A percentile compares a stretch with the other conserved stretches of the same genome.
phyloP scores from a whole-genome alignment of 2,113 vertebrate species.

The Trogon melanurus region DNA sequence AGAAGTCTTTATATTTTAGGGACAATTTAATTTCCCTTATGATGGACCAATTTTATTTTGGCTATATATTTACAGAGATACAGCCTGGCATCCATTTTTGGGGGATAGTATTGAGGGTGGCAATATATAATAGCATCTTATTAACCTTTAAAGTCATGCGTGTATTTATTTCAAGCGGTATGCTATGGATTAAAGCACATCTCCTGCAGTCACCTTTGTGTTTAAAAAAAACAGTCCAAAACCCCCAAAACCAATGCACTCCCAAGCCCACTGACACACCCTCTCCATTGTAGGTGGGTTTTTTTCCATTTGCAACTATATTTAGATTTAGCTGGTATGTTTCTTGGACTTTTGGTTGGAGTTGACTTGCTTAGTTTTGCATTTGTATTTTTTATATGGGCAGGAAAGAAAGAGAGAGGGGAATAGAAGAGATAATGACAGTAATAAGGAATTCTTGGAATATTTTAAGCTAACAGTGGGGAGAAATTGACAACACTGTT shows the following conservation, averaged over 20 bases:
- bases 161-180: neutral
- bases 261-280: accelerated
- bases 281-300: neutral
- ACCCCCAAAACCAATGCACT: accelerated
- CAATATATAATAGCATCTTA: neutral
- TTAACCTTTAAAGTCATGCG: neutral
- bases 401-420: neutral
- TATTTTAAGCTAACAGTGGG: neutral
- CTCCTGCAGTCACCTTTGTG: neutral
- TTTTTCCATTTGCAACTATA: neutral
- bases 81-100: neutral
- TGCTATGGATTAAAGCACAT: neutral
- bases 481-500: neutral
- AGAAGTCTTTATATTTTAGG: neutral
- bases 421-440: neutral
- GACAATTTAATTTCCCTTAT: conserved; percentile 8
- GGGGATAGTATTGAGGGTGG: neutral
- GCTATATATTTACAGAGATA: neutral
- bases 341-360: neutral
- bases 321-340: neutral
- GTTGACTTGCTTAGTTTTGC: neutral
- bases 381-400: neutral
- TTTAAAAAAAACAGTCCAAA: neutral
- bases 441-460: neutral
- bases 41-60: conserved; percentile 11